Evolutionary conservation across 2,888 invertebrate genomes (phyloP).

Genomic region (Drosophila cognata): DNA sequence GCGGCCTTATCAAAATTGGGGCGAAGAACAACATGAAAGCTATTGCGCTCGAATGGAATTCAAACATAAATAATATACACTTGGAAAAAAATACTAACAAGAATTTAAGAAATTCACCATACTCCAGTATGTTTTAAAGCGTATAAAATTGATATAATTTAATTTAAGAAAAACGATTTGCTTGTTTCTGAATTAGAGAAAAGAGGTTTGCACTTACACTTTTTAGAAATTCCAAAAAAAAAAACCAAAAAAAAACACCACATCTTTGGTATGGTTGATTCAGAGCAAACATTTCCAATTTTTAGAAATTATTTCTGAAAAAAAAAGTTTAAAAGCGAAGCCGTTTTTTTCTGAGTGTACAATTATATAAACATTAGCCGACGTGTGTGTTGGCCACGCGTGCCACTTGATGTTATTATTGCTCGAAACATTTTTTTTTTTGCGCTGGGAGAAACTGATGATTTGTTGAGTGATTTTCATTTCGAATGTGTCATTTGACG

Average conservation of each 20-base stretch:
- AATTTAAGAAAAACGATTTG: not conserved
- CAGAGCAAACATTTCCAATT: not conserved
- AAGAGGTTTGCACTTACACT: not conserved
- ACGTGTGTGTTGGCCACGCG: constrained; percentile 21
- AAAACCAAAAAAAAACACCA: too few species aligned
- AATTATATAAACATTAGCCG: constrained; percentile 13
- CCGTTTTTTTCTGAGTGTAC: not conserved
- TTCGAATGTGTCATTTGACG: not conserved
- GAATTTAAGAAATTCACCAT: not conserved
- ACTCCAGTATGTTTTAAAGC: not conserved
- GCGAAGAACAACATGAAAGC: constrained; percentile 18
- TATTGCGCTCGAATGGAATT: constrained; percentile 24
- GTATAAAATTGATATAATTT: not conserved
- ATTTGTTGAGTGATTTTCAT: not conserved
- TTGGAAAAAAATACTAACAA: not conserved
- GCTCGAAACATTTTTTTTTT: too few species aligned
- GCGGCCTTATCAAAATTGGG: constrained; percentile 26
- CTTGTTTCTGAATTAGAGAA: not conserved
- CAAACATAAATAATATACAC: constrained; percentile 35
- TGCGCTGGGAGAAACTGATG: not conserved
- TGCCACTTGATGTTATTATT: not conserved
- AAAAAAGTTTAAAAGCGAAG: not conserved
- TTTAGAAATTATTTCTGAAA: not conserved
- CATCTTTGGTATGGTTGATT: too few species aligned
- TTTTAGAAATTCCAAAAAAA: not conserved